phyloP scores from a whole-genome alignment of 2,888 invertebrate species.

The Protonemura montana region DNA sequence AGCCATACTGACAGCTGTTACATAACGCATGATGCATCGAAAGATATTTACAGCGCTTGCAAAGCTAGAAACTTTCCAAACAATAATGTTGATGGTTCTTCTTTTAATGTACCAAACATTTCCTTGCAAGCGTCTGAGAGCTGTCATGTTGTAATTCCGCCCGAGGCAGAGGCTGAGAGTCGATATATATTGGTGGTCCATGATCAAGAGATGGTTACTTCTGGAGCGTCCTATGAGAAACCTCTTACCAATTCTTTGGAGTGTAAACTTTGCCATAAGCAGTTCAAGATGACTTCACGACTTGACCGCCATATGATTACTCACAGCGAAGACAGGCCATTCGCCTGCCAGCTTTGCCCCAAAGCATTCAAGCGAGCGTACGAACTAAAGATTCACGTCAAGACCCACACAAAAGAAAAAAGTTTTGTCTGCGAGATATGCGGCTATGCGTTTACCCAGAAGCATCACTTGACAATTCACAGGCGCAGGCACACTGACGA shows the following conservation, averaged over 20 bases:
- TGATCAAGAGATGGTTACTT: background rate
- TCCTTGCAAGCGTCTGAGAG: background rate
- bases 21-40: background rate
- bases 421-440: slow-evolving; percentile 55
- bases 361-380: slow-evolving; percentile 52
- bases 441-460: slow-evolving; percentile 54
- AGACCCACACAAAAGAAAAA: slow-evolving; percentile 54
- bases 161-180: background rate
- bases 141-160: background rate
- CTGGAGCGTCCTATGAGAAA: background rate
- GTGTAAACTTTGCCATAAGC: slow-evolving; percentile 35
- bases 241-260: background rate
- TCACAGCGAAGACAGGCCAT: slow-evolving; percentile 40
- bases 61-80: background rate
- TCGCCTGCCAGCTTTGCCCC: slow-evolving; percentile 54
- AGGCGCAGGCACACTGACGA: slow-evolving; percentile 54
- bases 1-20: background rate
- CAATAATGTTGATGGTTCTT: background rate
- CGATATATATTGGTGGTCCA: slow-evolving; percentile 17
- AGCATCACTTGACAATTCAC: slow-evolving; percentile 55
- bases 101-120: background rate
- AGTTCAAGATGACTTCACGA: slow-evolving; percentile 43
- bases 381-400: slow-evolving; percentile 53
- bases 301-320: slow-evolving; percentile 49
- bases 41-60: background rate